Base-by-base conservation (phyloP, 2,113 vertebrate genomes). In the Ictalurus furcatus region DNA sequence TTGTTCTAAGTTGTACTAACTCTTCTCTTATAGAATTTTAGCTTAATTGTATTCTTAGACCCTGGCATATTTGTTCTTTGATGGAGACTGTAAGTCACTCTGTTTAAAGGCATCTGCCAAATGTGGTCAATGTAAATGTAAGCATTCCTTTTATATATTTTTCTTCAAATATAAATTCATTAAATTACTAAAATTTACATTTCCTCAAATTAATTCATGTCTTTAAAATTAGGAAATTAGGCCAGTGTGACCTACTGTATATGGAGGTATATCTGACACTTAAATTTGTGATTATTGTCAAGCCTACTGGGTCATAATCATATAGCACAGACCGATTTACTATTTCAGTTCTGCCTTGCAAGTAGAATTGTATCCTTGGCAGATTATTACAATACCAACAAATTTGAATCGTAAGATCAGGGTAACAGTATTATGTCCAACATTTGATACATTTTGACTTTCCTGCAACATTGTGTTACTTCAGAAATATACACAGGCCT, bases 401-500 rank as follows among this genome's bases (percentile, higher is more conserved):
- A 44, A 40, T 61, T 14, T 25, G 7, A 23, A 37, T 56, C 8
- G 23, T 34, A 37, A 61, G 56, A 9, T 65, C 61, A 69, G 44
- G 48, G n/a, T 25, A 19, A 14, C 23, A 48, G 19, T 79, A 30
- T 79, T 7, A 74, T 28, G 1, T 63, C 37, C 1, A 78, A 21
- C 37, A 44, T 48, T 44, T n/a, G 4, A 48, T 16, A 59, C 16
- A n/a, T 30, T 85, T 40, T 85, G 58, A 63, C 40, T 25, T n/a
- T 87, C 82, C 67, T 86, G 59, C 85, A 82, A 90, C 82, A 91
- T 54, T 67, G 16, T 79, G 14, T 59, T 61, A 83, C 89, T 87
- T 58, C 59, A 89, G 84, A 82, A 54, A 52, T 90, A 89, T 59
- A 87, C 74, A 44, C 73, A 88, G 91, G 88, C 90, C 37, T 67